Percentiles rank a stretch among this genome's conserved stretches.
Evolutionary conservation across 2,888 invertebrate genomes (phyloP).

Genomic region (Sepioteuthis lessoniana): DNA sequence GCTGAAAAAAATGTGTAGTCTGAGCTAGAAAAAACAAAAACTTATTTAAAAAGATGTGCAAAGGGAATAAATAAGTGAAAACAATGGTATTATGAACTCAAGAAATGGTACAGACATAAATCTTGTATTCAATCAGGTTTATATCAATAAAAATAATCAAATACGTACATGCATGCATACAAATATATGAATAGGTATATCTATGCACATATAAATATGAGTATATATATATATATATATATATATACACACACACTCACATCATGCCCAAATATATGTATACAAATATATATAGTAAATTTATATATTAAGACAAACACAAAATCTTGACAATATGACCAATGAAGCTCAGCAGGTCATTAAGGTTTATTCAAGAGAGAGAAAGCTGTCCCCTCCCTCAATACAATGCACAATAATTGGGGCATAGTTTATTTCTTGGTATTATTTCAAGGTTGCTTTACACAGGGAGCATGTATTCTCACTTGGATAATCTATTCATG

Average conservation of each 20-base stretch:
- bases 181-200: neutral
- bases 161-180: neutral
- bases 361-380: conserved; percentile 5
- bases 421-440: conserved; percentile 33
- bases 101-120: neutral
- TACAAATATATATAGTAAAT: neutral
- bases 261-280: too few species aligned
- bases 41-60: neutral
- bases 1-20: neutral
- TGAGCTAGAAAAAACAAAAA: neutral
- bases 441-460: conserved; percentile 33
- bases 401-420: conserved; percentile 21
- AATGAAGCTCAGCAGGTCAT: conserved; percentile 15
- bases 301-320: neutral
- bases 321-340: neutral
- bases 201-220: neutral
- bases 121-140: neutral
- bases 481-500: conserved; percentile 16
- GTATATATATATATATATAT: too few species aligned
- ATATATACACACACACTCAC: too few species aligned
- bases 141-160: neutral
- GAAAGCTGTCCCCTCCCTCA: conserved; percentile 20
- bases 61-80: neutral
- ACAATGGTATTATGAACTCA: neutral
- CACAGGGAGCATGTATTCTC: neutral